phyloP scores from a whole-genome alignment of 2,797 vertebrate genomes.

The Esox masquinongy region DNA sequence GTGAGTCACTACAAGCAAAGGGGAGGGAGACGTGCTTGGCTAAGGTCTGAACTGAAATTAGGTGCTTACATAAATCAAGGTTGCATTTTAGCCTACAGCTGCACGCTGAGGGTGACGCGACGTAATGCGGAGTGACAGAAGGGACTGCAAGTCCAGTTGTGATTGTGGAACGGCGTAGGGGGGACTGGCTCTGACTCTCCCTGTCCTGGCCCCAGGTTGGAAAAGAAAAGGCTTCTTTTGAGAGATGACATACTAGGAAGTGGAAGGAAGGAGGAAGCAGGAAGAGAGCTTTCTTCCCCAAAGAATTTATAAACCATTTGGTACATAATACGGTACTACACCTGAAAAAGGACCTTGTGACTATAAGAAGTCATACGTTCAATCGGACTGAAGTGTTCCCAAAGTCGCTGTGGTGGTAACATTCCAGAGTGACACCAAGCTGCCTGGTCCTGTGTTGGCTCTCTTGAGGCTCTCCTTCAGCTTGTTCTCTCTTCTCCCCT shows the following conservation, averaged over 20 bases:
- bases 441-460: not conserved
- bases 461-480: conserved; percentile 10
- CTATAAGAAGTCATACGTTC: no score
- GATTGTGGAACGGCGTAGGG: conserved; percentile 26
- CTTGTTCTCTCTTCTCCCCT: not conserved
- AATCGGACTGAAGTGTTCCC: no score
- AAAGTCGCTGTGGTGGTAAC: not conserved
- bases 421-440: conserved; percentile 10
- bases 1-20: conserved; percentile 36
- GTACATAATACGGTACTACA: no score
- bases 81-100: conserved; percentile 56
- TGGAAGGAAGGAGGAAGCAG: not conserved
- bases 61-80: conserved; percentile 66
- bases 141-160: conserved; percentile 41
- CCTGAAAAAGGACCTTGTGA: no score
- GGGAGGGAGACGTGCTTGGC: not conserved
- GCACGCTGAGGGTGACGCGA: conserved; percentile 48
- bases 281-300: not conserved
- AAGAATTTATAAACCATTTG: not conserved
- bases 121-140: conserved; percentile 68
- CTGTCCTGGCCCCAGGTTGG: conserved; percentile 40
- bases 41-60: conserved; percentile 32
- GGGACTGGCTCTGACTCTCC: conserved; percentile 38
- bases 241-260: not conserved
- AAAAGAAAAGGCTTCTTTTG: not conserved